phyloP scores from a whole-genome alignment of 2,797 vertebrate genomes.

The Taeniopygia guttata region DNA sequence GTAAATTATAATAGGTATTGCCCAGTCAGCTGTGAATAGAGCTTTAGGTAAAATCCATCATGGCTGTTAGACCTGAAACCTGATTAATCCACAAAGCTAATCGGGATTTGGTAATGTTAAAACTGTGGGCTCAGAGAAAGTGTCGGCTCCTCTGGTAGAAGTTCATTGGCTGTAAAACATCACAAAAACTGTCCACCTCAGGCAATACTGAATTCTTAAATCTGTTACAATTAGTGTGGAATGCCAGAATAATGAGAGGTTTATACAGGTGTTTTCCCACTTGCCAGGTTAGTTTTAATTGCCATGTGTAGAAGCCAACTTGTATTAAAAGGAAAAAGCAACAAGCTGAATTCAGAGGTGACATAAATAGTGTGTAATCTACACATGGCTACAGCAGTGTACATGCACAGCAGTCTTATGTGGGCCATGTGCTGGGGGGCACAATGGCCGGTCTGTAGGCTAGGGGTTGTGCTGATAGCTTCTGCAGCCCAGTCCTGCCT shows the following conservation, averaged over 20 bases:
- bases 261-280: slow-evolving; percentile 42
- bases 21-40: slow-evolving; percentile 22
- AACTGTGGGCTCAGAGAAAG: slow-evolving; percentile 8
- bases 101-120: slow-evolving; percentile 65
- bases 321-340: slow-evolving; percentile 36
- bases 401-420: background rate
- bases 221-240: background rate
- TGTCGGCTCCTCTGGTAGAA: slow-evolving; percentile 27
- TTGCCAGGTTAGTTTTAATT: slow-evolving; percentile 61
- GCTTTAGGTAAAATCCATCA: slow-evolving; percentile 37
- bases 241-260: slow-evolving; percentile 39
- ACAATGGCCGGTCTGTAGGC: background rate
- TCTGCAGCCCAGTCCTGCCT: background rate
- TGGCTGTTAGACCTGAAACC: slow-evolving; percentile 46
- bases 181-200: slow-evolving; percentile 19
- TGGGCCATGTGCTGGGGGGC: background rate
- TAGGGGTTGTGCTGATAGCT: background rate
- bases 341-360: background rate
- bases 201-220: slow-evolving; percentile 42
- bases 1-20: slow-evolving; percentile 20
- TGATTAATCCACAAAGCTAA: slow-evolving; percentile 44
- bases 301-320: slow-evolving; percentile 28
- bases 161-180: slow-evolving; percentile 32
- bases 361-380: background rate
- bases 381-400: background rate